Evolutionary conservation across 2,888 invertebrate genomes (phyloP).

Genomic region (Lochmaea capreae): DNA sequence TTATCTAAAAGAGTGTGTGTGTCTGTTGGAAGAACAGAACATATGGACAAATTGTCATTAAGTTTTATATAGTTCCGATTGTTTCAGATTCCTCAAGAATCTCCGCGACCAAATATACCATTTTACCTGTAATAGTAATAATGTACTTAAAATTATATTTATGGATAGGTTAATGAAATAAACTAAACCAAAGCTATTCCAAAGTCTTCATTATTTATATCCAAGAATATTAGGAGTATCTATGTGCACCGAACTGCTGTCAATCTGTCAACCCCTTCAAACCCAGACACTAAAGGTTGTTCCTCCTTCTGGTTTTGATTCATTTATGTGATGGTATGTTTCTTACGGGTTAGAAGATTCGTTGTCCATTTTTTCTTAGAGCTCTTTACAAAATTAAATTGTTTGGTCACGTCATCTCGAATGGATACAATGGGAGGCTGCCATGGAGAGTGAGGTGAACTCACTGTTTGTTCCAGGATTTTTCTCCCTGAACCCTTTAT

Average conservation of each 20-base stretch:
- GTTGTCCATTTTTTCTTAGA: too few species aligned
- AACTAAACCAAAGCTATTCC: not conserved
- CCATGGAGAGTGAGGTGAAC: too few species aligned
- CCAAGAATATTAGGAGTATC: too few species aligned
- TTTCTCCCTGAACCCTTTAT: not conserved
- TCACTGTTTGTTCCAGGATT: not conserved
- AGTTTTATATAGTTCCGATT: slow-evolving; percentile 35
- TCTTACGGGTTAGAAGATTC: too few species aligned
- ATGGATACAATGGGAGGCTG: too few species aligned
- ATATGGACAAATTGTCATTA: slow-evolving; percentile 3
- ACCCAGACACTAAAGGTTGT: too few species aligned
- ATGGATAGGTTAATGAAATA: slow-evolving; percentile 18
- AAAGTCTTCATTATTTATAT: not conserved
- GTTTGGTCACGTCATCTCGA: too few species aligned
- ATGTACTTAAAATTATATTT: slow-evolving; percentile 26
- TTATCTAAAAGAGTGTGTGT: slow-evolving; percentile 1
- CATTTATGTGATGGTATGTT: too few species aligned
- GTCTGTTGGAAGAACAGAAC: not conserved
- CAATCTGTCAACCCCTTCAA: too few species aligned
- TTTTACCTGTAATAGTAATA: slow-evolving; percentile 26
- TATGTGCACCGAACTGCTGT: too few species aligned
- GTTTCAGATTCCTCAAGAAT: slow-evolving; percentile 33
- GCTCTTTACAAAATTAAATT: too few species aligned
- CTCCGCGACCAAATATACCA: slow-evolving; percentile 19
- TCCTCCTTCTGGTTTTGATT: too few species aligned